These are phyloP conservation scores for Vireo altiloquus DNA, from an alignment of 2,113 vertebrate genomes.

Conservation along the genomic window DNA sequence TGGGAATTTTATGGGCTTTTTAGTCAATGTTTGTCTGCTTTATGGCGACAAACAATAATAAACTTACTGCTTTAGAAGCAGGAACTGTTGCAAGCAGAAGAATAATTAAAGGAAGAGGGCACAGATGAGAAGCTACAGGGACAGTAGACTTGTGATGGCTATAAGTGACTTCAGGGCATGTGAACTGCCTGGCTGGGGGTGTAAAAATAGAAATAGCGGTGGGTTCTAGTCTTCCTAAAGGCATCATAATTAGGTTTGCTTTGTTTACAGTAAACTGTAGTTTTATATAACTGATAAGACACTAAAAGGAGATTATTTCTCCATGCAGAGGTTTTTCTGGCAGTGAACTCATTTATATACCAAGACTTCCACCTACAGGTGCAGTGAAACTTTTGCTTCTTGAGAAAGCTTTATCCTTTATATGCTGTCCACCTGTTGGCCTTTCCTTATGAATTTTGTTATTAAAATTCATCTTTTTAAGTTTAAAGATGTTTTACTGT, in stretches of 20 bases:
- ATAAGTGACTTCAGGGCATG: not conserved
- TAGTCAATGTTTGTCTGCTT: not conserved
- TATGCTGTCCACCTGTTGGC: not conserved
- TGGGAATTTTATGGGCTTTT: not conserved
- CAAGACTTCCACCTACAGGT: conserved; percentile 33
- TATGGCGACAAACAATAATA: not conserved
- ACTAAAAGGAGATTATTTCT: not conserved
- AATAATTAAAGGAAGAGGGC: not conserved
- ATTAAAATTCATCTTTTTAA: not conserved
- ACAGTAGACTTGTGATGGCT: not conserved
- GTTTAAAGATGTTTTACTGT: not conserved
- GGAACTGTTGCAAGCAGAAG: not conserved
- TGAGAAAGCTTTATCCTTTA: not conserved
- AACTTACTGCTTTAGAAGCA: not conserved
- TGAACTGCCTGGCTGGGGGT: not conserved
- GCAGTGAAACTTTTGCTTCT: not conserved
- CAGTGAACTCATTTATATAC: not conserved
- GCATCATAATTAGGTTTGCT: not conserved
- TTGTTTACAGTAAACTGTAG: not conserved
- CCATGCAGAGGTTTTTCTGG: not conserved
- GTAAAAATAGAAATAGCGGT: not conserved
- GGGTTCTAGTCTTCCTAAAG: not conserved
- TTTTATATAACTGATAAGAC: not conserved
- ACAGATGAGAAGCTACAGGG: not conserved
- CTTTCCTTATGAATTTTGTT: not conserved